A percentile compares a stretch with the other conserved stretches of the same genome.
phyloP scores from a whole-genome alignment of 30 jellyfish, hydroid and myxozoan species.

The Turritopsis dohrnii region DNA sequence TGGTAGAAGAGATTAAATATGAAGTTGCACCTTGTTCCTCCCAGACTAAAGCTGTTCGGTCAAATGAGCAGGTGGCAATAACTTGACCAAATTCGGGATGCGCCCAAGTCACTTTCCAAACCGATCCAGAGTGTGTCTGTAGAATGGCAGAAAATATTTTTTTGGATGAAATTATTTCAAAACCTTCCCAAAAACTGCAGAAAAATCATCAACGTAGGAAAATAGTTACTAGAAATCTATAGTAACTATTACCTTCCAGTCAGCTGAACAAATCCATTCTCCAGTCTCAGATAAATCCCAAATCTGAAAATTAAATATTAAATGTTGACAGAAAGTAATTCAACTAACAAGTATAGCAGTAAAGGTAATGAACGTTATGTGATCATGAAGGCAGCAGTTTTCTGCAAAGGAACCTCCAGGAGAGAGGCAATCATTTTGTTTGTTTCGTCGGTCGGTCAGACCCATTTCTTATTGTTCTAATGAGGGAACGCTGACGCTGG shows the following conservation, averaged over 20 bases:
- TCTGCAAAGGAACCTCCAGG: too few species aligned
- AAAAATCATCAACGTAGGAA: background rate
- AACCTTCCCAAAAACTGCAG: too few species aligned
- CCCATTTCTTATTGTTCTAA: too few species aligned
- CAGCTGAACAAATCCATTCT: conserved; percentile 92
- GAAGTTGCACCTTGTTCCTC: conserved; percentile 88
- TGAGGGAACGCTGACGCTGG: too few species aligned
- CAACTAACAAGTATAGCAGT: too few species aligned
- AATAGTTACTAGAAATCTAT: background rate
- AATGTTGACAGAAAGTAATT: too few species aligned
- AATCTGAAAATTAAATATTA: conserved; percentile 46
- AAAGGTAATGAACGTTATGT: too few species aligned
- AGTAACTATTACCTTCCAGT: conserved; percentile 70
- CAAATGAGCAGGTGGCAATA: conserved; percentile 97
- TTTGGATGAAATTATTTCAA: too few species aligned
- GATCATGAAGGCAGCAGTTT: too few species aligned
- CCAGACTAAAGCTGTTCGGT: conserved; percentile 91
- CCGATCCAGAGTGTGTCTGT: conserved; percentile 96
- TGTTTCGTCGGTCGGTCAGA: too few species aligned
- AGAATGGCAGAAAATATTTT: conserved; percentile 13
- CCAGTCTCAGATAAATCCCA: conserved; percentile 94
- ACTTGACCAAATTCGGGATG: conserved; percentile 98
- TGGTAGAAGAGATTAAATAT: too few species aligned
- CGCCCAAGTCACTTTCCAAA: conserved; percentile 98
- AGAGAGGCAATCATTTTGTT: too few species aligned